Base-by-base conservation (phyloP, 2,113 vertebrate species). In the Leucopsar rothschildi region DNA sequence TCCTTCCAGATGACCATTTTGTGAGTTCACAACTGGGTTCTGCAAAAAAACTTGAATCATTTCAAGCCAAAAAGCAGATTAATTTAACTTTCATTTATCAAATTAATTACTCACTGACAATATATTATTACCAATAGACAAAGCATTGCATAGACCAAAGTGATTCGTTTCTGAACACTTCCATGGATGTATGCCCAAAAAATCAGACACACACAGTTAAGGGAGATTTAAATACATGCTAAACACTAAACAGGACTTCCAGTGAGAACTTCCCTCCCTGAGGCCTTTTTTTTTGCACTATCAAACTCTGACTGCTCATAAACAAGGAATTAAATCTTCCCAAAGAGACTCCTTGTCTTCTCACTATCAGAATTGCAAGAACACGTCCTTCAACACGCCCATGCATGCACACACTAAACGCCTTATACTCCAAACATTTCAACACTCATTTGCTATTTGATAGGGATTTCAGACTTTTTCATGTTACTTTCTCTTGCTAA, bases 391-490 rank as follows among this genome's bases (percentile, higher is more conserved):
- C 85, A 76, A 82, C 85, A 2, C 40, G 78, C 87, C 70, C 35
- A 18, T 33, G 33, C 93, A 64, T 0, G 44, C 39, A 81, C 28
- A 65, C n/a, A 59, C 29, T 75, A 55, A 78, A 89, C 0, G 11
- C n/a, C 52, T 82, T 88, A 9, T 39, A 35, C 18, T 79, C 73
- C 79, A 90, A 95, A 65, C 47, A 93, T 53, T 82, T 93, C 90
- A 92, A 63, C 68, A 64, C 39, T 61, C 37, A 73, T 66, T 68
- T 82, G 25, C 45, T 71, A 17, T 68, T 80, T 88, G 63, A 61
- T 80, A 69, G 0, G 9, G 14, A 66, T 91, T 89, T 75, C 61
- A 71, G 75, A 44, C 16, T 33, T 83, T 31, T 66, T 69, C 64
- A 27, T 1, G 9, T 28, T 79, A 53, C 63, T 50, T 85, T 89